Conservation (phyloP, 35 echinoderm and acorn worm genomes). For the Eucidaris tribuloides region DNA sequence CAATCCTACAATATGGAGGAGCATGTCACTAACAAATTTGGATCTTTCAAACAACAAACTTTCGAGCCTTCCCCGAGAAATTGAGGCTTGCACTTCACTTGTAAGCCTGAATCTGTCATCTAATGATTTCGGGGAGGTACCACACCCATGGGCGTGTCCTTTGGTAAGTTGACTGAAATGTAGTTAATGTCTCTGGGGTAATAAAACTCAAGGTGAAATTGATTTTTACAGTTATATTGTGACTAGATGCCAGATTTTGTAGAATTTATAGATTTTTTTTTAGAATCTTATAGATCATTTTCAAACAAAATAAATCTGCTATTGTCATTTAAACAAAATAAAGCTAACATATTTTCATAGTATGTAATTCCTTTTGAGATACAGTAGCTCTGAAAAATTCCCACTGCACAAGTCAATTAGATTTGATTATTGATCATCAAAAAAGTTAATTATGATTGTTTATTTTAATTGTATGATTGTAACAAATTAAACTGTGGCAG, state of each 20-base stretch:
- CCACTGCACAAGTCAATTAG: too few relatives aligned
- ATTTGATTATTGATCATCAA: too few relatives aligned
- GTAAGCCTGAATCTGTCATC: constrained; percentile 7
- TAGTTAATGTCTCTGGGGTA: too few relatives aligned
- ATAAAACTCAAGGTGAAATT: too few relatives aligned
- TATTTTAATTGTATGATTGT: too few relatives aligned
- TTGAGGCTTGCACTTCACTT: constrained; percentile 9
- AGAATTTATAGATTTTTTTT: background rate
- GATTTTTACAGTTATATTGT: too few relatives aligned
- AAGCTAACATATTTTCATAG: background rate
- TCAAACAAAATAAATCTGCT: background rate
- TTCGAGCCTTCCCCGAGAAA: background rate
- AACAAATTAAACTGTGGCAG: too few relatives aligned
- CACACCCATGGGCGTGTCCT: constrained; percentile 37
- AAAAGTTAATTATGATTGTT: too few relatives aligned
- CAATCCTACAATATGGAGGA: background rate
- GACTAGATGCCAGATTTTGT: background rate
- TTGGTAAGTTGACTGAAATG: constrained; percentile 30
- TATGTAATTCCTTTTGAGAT: too few relatives aligned
- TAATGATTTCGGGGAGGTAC: constrained; percentile 10
- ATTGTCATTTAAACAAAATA: background rate
- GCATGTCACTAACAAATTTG: constrained; percentile 3
- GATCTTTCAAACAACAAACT: constrained; percentile 37
- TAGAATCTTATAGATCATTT: background rate
- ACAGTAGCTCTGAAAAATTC: too few relatives aligned